These are phyloP conservation scores for Cryptomyrus ogoouensis DNA, from an alignment of 2,113 vertebrate species.

Conservation along the genomic window DNA sequence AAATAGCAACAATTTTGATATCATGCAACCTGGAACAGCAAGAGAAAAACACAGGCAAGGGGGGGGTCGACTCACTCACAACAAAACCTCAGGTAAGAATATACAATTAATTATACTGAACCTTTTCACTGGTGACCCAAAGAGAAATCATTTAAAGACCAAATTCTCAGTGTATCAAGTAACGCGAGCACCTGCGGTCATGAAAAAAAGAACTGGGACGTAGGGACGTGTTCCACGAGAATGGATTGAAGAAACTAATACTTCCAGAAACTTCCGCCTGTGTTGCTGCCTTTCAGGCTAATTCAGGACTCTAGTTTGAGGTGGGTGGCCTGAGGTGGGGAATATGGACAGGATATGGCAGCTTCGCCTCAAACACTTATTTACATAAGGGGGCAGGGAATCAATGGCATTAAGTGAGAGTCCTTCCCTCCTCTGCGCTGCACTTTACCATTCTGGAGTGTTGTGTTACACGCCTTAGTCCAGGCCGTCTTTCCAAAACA, in stretches of 20 bases:
- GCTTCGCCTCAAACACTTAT: conserved; percentile 49
- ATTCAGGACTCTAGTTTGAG: conserved; percentile 30
- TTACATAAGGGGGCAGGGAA: conserved; percentile 23
- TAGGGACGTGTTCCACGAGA: not conserved
- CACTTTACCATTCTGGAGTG: not conserved
- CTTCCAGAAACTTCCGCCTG: conserved; percentile 33
- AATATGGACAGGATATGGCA: conserved; percentile 28
- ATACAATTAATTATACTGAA: not conserved
- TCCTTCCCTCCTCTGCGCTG: not conserved
- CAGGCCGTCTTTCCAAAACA: not conserved
- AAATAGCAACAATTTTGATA: not conserved
- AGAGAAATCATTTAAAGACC: conserved; percentile 2
- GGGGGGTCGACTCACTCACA: not conserved
- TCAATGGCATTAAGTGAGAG: conserved; percentile 1
- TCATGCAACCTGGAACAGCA: not conserved
- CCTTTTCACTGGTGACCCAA: not conserved
- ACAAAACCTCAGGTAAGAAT: not conserved
- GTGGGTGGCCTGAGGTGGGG: conserved; percentile 2
- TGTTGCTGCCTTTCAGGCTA: conserved; percentile 37
- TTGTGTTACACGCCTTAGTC: not conserved
- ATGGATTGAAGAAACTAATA: conserved; percentile 2
- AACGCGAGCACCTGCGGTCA: conserved; percentile 1
- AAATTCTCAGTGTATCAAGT: conserved; percentile 18
- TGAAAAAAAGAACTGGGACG: not conserved
- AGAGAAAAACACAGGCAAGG: not conserved